Conservation (phyloP, 2,113 vertebrate genomes). For the Xiphias gladius region DNA sequence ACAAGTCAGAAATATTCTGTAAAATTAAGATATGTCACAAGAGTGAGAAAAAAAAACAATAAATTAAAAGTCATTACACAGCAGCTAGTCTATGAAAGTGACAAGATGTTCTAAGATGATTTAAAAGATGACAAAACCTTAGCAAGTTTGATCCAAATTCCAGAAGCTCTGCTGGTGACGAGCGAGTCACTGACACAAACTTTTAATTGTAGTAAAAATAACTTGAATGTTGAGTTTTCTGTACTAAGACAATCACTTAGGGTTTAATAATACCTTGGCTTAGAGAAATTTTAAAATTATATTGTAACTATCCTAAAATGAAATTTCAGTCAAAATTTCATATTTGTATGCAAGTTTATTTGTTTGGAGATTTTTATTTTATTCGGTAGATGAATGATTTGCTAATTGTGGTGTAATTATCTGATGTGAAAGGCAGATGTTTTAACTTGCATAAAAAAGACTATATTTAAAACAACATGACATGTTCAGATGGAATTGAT, state of each 20-base stretch:
- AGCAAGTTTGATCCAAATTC: no score
- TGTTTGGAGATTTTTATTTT: not conserved
- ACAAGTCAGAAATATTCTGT: no score
- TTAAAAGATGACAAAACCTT: no score
- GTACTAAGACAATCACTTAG: no score
- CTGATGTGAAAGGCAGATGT: not conserved
- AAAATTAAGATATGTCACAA: no score
- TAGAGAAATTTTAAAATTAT: not conserved
- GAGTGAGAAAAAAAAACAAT: no score
- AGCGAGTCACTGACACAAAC: not conserved
- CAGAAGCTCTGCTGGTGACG: not conserved
- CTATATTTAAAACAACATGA: not conserved
- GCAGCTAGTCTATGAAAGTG: no score
- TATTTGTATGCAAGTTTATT: not conserved
- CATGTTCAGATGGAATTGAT: not conserved
- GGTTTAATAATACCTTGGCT: no score
- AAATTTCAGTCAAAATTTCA: not conserved
- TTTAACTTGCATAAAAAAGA: not conserved
- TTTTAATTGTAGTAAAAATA: not conserved
- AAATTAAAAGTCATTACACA: no score
- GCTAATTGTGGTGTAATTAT: not conserved
- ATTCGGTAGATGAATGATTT: slow-evolving; percentile 1
- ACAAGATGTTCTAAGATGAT: no score
- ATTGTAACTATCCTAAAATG: not conserved
- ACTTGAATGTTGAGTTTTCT: no score